A percentile compares a stretch with the other conserved stretches of the same genome.
Conservation (phyloP, 2,888 invertebrate genomes). For the Noctua fimbriata region DNA sequence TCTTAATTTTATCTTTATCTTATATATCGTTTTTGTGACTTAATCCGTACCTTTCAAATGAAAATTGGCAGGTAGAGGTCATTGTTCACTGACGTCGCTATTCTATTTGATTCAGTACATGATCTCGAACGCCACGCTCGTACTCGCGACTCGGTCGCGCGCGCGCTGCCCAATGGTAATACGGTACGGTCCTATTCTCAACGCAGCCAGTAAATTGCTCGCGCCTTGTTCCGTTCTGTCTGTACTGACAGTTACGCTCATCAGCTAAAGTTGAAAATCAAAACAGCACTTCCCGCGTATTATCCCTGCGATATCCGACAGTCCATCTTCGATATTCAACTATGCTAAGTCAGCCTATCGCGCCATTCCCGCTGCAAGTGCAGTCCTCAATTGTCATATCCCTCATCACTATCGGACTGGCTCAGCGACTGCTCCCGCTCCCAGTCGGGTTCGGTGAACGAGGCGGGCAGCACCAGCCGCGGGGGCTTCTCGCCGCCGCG, state of each 20-base stretch:
- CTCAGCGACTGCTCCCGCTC: slow-evolving; percentile 62
- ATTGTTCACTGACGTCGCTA: background rate
- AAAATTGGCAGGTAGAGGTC: background rate
- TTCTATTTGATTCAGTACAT: background rate
- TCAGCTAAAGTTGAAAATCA: background rate
- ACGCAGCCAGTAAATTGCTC: background rate
- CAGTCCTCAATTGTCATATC: slow-evolving; percentile 73
- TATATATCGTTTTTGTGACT: too few relatives aligned
- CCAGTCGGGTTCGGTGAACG: slow-evolving; percentile 63
- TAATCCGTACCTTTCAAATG: too few relatives aligned
- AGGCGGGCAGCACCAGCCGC: slow-evolving; percentile 71
- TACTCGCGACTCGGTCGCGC: too few relatives aligned
- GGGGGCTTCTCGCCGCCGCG: slow-evolving; percentile 95
- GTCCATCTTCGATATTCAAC: background rate
- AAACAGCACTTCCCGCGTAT: background rate
- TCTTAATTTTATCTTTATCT: background rate
- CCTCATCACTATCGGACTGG: slow-evolving; percentile 79
- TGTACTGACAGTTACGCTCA: background rate
- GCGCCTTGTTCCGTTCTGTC: background rate
- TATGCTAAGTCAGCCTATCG: background rate
- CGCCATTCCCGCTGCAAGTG: background rate
- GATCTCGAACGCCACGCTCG: too few relatives aligned
- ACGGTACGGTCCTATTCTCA: background rate
- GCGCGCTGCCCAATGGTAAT: background rate
- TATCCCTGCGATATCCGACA: background rate